Base-by-base conservation (phyloP, 2,888 invertebrate genomes). In the Scaptomyza cyrtandrae region DNA sequence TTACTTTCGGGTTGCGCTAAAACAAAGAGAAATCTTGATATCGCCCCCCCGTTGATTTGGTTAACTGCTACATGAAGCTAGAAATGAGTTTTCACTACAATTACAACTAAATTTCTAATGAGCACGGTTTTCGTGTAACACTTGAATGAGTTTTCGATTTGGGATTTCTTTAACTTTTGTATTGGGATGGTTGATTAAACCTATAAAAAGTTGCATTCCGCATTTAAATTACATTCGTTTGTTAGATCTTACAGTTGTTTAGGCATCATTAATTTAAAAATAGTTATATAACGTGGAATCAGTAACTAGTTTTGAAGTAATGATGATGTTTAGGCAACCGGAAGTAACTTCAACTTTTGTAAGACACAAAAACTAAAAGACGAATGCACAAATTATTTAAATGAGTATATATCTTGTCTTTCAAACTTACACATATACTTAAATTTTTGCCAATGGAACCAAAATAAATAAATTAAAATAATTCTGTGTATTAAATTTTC, bases 1-100 rank as follows among this genome's bases (percentile, higher is more conserved):
- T 9, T 9, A 2, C 9, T 31, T 9, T 39, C 39, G 7, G 6
- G 2, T 14, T 33, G 49, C 57, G 52, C 50, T 67, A 61, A 60
- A 71, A 60, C 37, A 19, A n/a, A 39, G 41, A 4, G 4, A 62
- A 67, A 75, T 77, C 78, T 67, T 67, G 75, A 75, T 75, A 72
- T 55, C 52, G 59, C 46, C 52, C 55, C 56, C 56, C 58, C 48
- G 56, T 54, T 70, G 44, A 49, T 54, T 71, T 70, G 35, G 37
- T 56, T 71, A 70, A 61, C 58, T 45, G 55, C 58, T 31, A 14
- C 10, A n/a, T 50, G 49, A 10, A 35, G 11, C 9, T 29, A 10
- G 7, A 6, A 64, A 24, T 50, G 29, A 53, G 33, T 46, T 7
- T 27, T n/a, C 6, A 44, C 39, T 16, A 41, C 14, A 19, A 16